Percentiles rank a stretch among this genome's conserved stretches.
These are phyloP conservation scores for Melopsittacus undulatus DNA, from an alignment of 2,797 vertebrate genomes.

Conservation along the genomic window DNA sequence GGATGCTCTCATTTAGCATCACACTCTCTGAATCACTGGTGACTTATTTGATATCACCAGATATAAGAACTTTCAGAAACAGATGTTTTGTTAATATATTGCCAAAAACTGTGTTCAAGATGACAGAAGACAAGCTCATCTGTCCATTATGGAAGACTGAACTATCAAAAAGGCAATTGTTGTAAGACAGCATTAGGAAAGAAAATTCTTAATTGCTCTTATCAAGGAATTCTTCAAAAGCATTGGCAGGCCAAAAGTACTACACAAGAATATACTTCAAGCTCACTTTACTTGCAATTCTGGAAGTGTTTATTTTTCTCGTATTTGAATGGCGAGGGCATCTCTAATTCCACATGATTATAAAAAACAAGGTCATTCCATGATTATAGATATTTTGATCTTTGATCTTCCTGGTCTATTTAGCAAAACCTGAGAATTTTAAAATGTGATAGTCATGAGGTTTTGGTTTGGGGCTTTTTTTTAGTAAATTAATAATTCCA, in stretches of 20 bases:
- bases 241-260: background rate
- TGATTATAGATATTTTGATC: background rate
- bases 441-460: background rate
- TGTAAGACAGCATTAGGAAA: background rate
- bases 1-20: background rate
- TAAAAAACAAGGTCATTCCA: background rate
- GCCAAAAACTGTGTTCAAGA: background rate
- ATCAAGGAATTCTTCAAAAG: background rate
- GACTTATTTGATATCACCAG: background rate
- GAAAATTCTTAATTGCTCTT: background rate
- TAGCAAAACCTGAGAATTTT: background rate
- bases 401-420: background rate
- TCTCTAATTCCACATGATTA: background rate
- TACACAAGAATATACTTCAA: background rate
- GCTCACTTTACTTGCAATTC: background rate
- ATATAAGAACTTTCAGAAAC: background rate
- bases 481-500: background rate
- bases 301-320: background rate
- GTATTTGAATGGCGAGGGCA: background rate
- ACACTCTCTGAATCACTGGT: background rate
- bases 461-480: accelerated
- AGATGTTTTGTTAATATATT: background rate
- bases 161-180: background rate
- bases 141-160: background rate
- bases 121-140: background rate